These are phyloP conservation scores for Heteromyza rotundicornis DNA, from an alignment of 2,888 invertebrate genomes.

Conservation along the genomic window DNA sequence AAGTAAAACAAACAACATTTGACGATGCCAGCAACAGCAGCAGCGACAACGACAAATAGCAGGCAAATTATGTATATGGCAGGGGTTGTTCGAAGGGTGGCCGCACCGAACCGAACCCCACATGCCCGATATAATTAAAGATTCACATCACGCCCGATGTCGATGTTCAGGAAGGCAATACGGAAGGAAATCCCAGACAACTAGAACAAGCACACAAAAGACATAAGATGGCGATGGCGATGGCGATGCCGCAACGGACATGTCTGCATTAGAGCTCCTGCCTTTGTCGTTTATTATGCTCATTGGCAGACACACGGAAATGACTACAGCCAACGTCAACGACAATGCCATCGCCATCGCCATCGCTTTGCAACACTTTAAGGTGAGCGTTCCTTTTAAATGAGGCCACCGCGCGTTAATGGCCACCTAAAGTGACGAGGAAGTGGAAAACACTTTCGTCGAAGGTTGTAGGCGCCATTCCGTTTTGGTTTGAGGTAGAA, in stretches of 20 bases:
- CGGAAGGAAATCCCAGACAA: slow-evolving; percentile 11
- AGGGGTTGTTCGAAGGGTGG: too few relatives aligned
- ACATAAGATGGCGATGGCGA: too few relatives aligned
- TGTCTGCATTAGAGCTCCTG: not conserved
- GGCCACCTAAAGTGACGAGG: not conserved
- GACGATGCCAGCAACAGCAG: not conserved
- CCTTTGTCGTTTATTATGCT: not conserved
- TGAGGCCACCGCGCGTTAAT: not conserved
- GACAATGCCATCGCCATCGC: not conserved
- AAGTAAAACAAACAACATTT: not conserved
- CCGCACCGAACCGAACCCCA: slow-evolving; percentile 1
- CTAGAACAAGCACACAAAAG: slow-evolving; percentile 1
- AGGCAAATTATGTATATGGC: too few relatives aligned
- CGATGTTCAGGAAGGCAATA: not conserved
- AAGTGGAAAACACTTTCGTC: not conserved
- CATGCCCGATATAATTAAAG: slow-evolving; percentile 13
- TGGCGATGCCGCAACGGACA: too few relatives aligned
- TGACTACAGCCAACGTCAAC: not conserved
- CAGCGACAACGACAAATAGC: not conserved
- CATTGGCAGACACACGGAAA: not conserved
- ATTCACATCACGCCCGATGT: slow-evolving; percentile 14
- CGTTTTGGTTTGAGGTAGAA: too few relatives aligned
- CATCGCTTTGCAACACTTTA: not conserved
- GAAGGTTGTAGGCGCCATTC: not conserved
- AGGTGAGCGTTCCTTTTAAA: not conserved